Evolutionary conservation across 2,113 vertebrate species (phyloP).

Genomic region (Rhinoptilus africanus): DNA sequence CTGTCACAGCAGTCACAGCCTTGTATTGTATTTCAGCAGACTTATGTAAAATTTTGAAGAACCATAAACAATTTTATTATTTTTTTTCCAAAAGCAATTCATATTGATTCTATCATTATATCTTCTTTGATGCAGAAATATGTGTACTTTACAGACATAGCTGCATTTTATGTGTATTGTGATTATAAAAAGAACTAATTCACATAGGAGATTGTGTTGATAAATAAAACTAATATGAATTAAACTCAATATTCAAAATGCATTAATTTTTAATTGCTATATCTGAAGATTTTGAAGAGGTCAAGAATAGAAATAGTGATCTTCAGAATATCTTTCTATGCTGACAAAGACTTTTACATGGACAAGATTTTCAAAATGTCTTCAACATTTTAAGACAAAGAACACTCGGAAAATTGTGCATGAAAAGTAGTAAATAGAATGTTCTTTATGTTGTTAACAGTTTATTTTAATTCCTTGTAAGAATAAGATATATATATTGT

Average conservation of each 20-base stretch:
- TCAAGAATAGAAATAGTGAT: fast-evolving
- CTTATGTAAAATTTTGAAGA: not conserved
- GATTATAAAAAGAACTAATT: not conserved
- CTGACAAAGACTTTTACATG: not conserved
- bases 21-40: not conserved
- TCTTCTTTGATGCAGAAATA: not conserved
- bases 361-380: not conserved
- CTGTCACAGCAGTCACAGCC: not conserved
- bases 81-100: not conserved
- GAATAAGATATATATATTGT: not conserved
- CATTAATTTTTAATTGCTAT: not conserved
- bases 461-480: not conserved
- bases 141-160: not conserved
- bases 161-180: not conserved
- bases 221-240: not conserved
- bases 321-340: not conserved
- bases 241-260: not conserved
- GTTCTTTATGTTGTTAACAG: not conserved
- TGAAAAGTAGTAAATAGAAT: not conserved
- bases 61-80: not conserved
- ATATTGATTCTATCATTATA: not conserved
- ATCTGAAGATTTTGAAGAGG: not conserved
- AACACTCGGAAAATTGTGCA: not conserved
- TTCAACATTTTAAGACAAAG: not conserved
- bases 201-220: not conserved